phyloP scores from a whole-genome alignment of 2,797 vertebrate genomes.

The Pelodytes ibericus region DNA sequence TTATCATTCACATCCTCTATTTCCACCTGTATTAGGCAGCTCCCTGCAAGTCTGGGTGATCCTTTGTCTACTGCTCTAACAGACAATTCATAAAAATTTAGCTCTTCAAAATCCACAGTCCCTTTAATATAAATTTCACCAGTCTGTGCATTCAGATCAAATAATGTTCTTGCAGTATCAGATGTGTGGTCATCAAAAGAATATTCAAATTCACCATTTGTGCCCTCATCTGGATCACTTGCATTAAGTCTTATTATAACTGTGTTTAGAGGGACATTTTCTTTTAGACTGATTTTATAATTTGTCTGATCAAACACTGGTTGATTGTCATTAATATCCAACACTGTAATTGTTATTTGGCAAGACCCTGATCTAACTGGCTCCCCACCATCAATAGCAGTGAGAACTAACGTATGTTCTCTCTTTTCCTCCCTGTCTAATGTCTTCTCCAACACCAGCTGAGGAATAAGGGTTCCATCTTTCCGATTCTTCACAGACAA shows the following conservation, averaged over 20 bases:
- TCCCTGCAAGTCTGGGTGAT: conserved; percentile 87
- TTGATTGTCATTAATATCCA: conserved; percentile 93
- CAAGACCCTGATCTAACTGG: conserved; percentile 86
- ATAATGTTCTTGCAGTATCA: conserved; percentile 11
- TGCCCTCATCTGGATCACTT: conserved; percentile 67
- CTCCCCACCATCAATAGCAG: conserved; percentile 88
- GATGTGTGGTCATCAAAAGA: conserved; percentile 64
- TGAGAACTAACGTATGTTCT: conserved; percentile 84
- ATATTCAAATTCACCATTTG: conserved; percentile 68
- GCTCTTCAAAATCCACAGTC: conserved; percentile 64
- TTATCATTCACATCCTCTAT: conserved; percentile 91
- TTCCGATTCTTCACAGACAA: conserved; percentile 86
- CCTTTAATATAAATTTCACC: conserved; percentile 68
- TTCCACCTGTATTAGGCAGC: conserved; percentile 88
- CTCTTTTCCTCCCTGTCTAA: conserved; percentile 88
- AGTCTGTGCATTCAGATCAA: conserved; percentile 49
- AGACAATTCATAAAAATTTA: conserved; percentile 63
- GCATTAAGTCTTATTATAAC: conserved; percentile 68
- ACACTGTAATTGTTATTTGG: conserved; percentile 80
- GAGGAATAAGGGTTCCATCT: conserved; percentile 89
- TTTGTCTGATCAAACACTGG: conserved; percentile 79
- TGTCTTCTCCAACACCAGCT: conserved; percentile 85
- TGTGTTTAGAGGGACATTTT: conserved; percentile 63
- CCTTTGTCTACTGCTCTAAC: conserved; percentile 87
- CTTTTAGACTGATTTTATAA: conserved; percentile 61